Conservation (phyloP, 2,888 invertebrate species). For the Melangyna quadrimaculata region DNA sequence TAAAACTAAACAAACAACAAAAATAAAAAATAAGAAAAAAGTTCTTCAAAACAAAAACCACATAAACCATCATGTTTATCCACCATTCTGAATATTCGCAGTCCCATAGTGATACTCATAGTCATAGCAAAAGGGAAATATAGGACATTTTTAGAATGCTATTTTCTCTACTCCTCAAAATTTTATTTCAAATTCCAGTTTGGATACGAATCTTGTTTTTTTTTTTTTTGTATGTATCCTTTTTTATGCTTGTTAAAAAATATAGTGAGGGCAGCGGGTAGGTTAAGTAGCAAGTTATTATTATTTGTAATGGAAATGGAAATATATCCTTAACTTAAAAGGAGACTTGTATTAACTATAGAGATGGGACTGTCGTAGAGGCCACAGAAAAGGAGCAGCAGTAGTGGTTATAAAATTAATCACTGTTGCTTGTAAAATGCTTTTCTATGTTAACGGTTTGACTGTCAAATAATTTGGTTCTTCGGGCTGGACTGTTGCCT, state of each 20-base stretch:
- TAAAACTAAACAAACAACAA: conserved; percentile 24
- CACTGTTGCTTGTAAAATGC: conserved; percentile 8
- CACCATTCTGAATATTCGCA: neutral
- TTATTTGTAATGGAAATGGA: conserved; percentile 27
- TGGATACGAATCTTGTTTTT: neutral
- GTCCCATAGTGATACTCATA: neutral
- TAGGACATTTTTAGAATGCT: neutral
- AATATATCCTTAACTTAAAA: conserved; percentile 19
- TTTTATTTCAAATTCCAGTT: neutral
- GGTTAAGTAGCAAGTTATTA: conserved; percentile 11
- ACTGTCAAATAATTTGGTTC: neutral
- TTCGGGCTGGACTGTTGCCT: neutral
- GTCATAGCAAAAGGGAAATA: neutral
- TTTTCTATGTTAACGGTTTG: conserved; percentile 28
- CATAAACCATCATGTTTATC: neutral
- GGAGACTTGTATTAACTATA: conserved; percentile 8
- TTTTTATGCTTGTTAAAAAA: neutral
- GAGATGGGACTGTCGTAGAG: neutral
- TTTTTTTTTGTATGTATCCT: neutral
- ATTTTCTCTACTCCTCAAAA: neutral
- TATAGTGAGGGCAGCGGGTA: neutral
- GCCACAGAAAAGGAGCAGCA: neutral
- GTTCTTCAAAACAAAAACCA: conserved; percentile 19
- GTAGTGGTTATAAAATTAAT: conserved; percentile 2
- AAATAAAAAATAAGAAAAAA: neutral